These are phyloP conservation scores for Cremastinae sp. DNA, from an alignment of 2,888 invertebrate genomes.

Conservation along the genomic window DNA sequence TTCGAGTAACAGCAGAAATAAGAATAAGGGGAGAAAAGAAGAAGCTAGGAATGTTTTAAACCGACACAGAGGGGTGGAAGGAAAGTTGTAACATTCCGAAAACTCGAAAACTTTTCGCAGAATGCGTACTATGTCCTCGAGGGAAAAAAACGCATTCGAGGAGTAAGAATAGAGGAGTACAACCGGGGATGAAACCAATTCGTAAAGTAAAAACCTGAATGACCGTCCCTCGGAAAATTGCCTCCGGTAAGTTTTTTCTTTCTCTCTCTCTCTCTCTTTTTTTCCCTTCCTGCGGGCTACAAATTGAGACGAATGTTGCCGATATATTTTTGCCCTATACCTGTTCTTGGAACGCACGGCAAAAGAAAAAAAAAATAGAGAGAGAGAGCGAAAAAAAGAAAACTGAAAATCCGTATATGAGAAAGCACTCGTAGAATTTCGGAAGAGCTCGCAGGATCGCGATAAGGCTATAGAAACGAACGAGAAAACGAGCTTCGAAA, in stretches of 20 bases:
- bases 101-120: background rate
- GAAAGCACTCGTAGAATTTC: too few species aligned
- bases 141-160: background rate
- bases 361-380: background rate
- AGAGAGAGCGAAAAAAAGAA: conserved; percentile 12
- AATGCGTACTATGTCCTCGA: conserved; percentile 2
- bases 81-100: conserved; percentile 11
- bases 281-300: background rate
- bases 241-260: conserved; percentile 21
- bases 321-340: conserved; percentile 13
- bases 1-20: too few species aligned
- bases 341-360: background rate
- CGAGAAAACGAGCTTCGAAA: too few species aligned
- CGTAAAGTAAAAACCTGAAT: conserved; percentile 9
- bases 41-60: background rate
- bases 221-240: conserved; percentile 15
- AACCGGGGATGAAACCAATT: background rate
- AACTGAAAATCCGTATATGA: conserved; percentile 33
- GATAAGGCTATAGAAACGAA: too few species aligned
- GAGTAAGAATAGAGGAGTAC: background rate
- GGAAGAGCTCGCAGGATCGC: too few species aligned
- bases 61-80: background rate
- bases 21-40: background rate
- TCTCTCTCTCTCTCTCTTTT: background rate
- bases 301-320: conserved; percentile 8